Evolutionary conservation across 2,888 invertebrate species (phyloP), one percentile per base, ranked within the genome.

Genomic region (Notodromas monacha): DNA sequence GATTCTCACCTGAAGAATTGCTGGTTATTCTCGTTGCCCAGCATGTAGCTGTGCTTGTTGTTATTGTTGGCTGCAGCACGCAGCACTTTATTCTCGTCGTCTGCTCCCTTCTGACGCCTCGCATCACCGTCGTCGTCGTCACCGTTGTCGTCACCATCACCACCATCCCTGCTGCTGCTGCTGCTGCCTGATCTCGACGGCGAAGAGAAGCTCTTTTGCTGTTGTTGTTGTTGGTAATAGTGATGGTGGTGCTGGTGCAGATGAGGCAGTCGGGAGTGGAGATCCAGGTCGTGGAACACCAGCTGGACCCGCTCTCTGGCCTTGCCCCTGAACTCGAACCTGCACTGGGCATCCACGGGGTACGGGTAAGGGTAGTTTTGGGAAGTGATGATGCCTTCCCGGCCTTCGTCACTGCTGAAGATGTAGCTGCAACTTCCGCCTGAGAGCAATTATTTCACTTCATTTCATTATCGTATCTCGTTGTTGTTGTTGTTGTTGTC

Each of bases 311-410:
- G 56, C 49, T 86, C 77, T 40, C 67, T 66, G 31, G 68, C 68
- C 37, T 66, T 57, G 27, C 79, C 81, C 44, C 68, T 67, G 50
- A 86, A 84, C 45, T 79, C 73, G 51, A 74, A 84, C 42, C 69
- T 65, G 51, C 84, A 86, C 41, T 65, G 63, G 32, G 70, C 63
- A 43, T 66, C 63, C 14, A 65, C 52, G 29, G 73, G 69, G 51
- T 76, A 79, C 29, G 67, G 62, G 34, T 63, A 61, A n/a, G 69
- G 74, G 48, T 69, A 77, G 44, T 68, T 67, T 12, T 74, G 76
- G 31, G 76, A 74, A 28, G 65, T 64, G 40, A 84, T 63, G 15
- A 65, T 65, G 15, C 84, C 84, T 38, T 69, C 68, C 51, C 69
- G 73, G 33, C 61, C 60, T 31, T 61, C 60, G 43, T 70, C 70